phyloP scores from a whole-genome alignment of 2,888 invertebrate species.

The Leptopilina drosophilae region DNA sequence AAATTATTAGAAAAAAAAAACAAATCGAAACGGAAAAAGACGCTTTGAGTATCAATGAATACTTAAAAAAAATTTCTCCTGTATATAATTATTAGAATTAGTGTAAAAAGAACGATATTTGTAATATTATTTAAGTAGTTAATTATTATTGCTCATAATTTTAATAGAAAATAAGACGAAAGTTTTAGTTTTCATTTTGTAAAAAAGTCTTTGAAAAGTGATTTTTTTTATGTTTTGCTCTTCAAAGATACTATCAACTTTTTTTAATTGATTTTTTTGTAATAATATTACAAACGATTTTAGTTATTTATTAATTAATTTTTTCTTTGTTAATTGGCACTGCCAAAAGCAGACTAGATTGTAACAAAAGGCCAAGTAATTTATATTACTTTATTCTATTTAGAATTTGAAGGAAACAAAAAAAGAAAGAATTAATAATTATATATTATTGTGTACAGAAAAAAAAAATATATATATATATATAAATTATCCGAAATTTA shows the following conservation, averaged over 20 bases:
- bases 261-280: constrained; percentile 6
- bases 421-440: not conserved
- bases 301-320: constrained; percentile 27
- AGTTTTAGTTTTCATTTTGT: not conserved
- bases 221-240: not conserved
- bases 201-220: not conserved
- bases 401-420: not conserved
- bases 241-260: constrained; percentile 1
- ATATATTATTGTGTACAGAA: not conserved
- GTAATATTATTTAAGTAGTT: constrained; percentile 36
- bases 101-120: constrained; percentile 3
- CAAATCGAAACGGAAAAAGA: constrained; percentile 32
- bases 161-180: not conserved
- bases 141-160: constrained; percentile 38
- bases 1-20: constrained; percentile 26
- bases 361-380: not conserved
- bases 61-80: constrained; percentile 11
- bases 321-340: not conserved
- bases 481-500: too few species aligned
- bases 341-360: constrained; percentile 16
- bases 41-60: constrained; percentile 25
- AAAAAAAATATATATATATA: not conserved
- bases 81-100: constrained; percentile 34
- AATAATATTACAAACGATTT: not conserved
- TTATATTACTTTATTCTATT: constrained; percentile 5